Base-by-base conservation (phyloP, 2,888 invertebrate genomes). In the Rotaria socialis region DNA sequence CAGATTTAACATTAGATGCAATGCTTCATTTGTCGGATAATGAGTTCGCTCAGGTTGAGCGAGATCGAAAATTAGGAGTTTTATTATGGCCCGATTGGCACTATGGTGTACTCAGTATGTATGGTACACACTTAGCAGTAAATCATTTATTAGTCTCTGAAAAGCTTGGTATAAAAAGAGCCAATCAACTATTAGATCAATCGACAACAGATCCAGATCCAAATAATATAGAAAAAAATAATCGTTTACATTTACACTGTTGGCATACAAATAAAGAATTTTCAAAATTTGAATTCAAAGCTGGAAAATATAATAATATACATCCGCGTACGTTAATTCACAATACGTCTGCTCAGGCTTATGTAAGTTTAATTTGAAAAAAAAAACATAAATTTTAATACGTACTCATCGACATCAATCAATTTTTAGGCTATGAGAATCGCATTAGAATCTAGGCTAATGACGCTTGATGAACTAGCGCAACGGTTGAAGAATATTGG, bases 41-140 rank as follows among this genome's bases (percentile, higher is more conserved):
- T 19, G 87, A 87, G 74, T 87, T 87, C 75, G n/a, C 87, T 52
- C 52, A 6, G 14, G 55, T 84, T 52, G 87, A 87, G 58, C 56
- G 84, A 24, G 87, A 60, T 7, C 56, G 19, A 27, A 87, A 85
- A 85, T 22, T 87, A 22, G 87, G 87, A 50, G 55, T 58, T 11
- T 27, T 85, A 27, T 43, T 87, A 27, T 87, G 87, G 87, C 87
- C 87, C 55, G 85, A 87, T 43, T 87, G 87, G 87, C 87, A 87
- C 50, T 85, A 85, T 56, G 87, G 87, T 35, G 87, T 87, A 24
- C 55, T 87, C 1, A 58, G 84, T 22, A 47, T 87, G 52, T 87
- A 87, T 56, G 87, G 87, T 35, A 80, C 80, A 74, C 84, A 84
- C 58, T 58, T 87, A 24, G 52, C 60, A 1, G 52, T 86, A 43